Evolutionary conservation across 30 jellyfish, hydroid and myxozoan species (phyloP).

Genomic region (Aurelia sp.): DNA sequence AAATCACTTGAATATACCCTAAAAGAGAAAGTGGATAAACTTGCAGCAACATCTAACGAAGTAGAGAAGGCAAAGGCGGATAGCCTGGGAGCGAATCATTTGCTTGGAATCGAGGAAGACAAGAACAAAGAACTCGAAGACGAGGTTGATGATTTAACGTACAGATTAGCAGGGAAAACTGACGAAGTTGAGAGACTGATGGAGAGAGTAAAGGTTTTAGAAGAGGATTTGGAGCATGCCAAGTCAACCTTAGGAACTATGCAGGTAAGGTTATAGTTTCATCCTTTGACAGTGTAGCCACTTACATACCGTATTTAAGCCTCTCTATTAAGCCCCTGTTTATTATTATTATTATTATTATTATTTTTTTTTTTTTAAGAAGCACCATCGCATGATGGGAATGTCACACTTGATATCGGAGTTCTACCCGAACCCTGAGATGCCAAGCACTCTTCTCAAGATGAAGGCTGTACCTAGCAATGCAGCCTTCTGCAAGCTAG

Average conservation of each 20-base stretch:
- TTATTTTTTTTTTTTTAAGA: too few relatives aligned
- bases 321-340: too few relatives aligned
- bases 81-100: constrained; percentile 78
- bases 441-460: too few relatives aligned
- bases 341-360: too few relatives aligned
- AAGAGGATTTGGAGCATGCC: constrained; percentile 37
- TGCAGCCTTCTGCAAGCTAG: too few relatives aligned
- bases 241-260: constrained; percentile 31
- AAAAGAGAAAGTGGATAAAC: constrained; percentile 58
- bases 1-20: constrained; percentile 57
- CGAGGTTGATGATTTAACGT: constrained; percentile 74
- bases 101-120: constrained; percentile 80
- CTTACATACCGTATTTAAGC: too few relatives aligned
- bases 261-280: constrained; percentile 24
- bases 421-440: too few relatives aligned
- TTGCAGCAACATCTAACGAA: constrained; percentile 44
- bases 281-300: too few relatives aligned
- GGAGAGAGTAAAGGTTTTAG: constrained; percentile 49
- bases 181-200: constrained; percentile 44
- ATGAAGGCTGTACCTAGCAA: too few relatives aligned
- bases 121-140: constrained; percentile 69
- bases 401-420: too few relatives aligned
- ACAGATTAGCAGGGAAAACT: constrained; percentile 45
- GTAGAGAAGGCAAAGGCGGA: constrained; percentile 75
- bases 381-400: too few relatives aligned